Evolutionary conservation across 2,113 vertebrate genomes (phyloP), one percentile per base, ranked within the genome.

Genomic region (Poicephalus gulielmi): DNA sequence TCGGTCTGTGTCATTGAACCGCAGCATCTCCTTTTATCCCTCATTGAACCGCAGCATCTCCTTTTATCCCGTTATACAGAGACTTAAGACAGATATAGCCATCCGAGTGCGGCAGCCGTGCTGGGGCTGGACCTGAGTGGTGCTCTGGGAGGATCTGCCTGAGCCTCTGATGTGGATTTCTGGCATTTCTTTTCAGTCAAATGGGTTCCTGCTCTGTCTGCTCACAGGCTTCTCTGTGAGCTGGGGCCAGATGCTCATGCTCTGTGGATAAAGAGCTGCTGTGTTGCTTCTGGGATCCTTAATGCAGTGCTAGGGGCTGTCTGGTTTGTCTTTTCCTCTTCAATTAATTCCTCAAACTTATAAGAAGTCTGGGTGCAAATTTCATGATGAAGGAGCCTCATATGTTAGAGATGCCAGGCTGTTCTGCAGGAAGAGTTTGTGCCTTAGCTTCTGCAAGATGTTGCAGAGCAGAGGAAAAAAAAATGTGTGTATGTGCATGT

Each of bases 31-130:
- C 13, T 90, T 95, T 97, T 44, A 95, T 96, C 95, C 95, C 4
- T 94, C 96, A 94, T 1, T 95, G 96, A 97, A 92, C 94, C 43
- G 3, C 90, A 90, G 88, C 96, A 90, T 92, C 94, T 94, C 76
- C 13, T 90, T 95, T 97, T 44, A 95, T 96, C 95, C 95, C 4
- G 5, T 95, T 94, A 94, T 87, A 86, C 79, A 86, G 92, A 95
- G 88, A 79, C 86, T 92, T 92, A 35, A 78, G 91, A 35, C 33
- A 94, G 88, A 76, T 30, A 8, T 0, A 86, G 57, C 44, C 83
- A 6, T 73, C 25, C 1, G 25, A 90, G 83, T 30, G 74, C 70
- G 70, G 71, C 25, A 31, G 60, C 37, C 37, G 53, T 6, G 22
- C 20, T 59, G 7, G 50, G 59, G 55, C 60, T 80, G 75, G 28